Conservation (phyloP, 2,113 vertebrate genomes). For the Bostrychus sinensis region DNA sequence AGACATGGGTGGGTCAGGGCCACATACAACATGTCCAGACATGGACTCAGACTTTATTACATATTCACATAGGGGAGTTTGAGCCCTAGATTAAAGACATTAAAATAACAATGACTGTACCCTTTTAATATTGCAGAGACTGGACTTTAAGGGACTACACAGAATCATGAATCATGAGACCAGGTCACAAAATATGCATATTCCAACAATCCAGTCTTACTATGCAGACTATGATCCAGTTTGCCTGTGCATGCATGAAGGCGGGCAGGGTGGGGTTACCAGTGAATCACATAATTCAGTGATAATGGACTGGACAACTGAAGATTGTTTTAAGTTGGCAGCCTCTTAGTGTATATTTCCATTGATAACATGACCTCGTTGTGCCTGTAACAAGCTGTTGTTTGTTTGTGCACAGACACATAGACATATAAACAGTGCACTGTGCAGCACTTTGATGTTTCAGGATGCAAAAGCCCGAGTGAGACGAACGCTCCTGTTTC, state of each 20-base stretch:
- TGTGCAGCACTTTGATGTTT: constrained; percentile 4
- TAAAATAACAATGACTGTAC: neutral
- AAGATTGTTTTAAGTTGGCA: constrained; percentile 6
- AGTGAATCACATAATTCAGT: neutral
- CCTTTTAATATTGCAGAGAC: too few relatives aligned
- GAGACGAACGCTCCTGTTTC: constrained; percentile 46
- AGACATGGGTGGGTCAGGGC: constrained; percentile 51
- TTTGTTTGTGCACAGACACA: neutral
- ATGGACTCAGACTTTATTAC: constrained; percentile 38
- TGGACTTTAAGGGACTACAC: too few relatives aligned
- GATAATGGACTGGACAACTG: too few relatives aligned
- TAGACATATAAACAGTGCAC: neutral
- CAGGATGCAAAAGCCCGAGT: constrained; percentile 3
- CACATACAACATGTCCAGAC: constrained; percentile 43
- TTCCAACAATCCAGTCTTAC: too few relatives aligned
- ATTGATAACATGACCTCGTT: constrained; percentile 51
- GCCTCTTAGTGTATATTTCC: constrained; percentile 23
- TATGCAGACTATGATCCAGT: too few relatives aligned
- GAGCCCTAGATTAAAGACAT: neutral
- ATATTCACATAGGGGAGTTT: constrained; percentile 21
- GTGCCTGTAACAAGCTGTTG: constrained; percentile 14
- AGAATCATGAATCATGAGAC: too few relatives aligned
- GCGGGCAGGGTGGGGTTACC: neutral
- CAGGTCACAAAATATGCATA: too few relatives aligned
- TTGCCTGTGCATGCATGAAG: neutral